Evolutionary conservation across 2,113 vertebrate genomes (phyloP).

Genomic region (Bubalus kerabau): DNA sequence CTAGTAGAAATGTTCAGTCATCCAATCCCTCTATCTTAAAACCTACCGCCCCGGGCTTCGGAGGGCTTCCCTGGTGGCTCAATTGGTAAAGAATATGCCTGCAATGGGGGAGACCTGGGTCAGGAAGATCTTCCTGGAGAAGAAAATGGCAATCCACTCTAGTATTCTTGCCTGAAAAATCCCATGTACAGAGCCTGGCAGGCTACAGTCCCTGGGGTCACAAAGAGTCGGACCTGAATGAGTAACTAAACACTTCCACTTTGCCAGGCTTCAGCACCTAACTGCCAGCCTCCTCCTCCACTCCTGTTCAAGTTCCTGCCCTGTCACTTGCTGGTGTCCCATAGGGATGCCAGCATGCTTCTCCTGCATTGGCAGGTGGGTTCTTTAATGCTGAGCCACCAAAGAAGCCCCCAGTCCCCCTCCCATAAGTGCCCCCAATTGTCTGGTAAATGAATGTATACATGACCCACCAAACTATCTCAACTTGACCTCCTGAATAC

Average conservation of each 20-base stretch:
- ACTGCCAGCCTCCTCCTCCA: background rate
- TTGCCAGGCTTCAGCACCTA: background rate
- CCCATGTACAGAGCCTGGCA: background rate
- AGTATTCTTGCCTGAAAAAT: background rate
- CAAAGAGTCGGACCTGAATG: background rate
- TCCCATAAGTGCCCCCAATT: background rate
- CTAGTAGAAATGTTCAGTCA: background rate
- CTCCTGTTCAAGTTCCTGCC: background rate
- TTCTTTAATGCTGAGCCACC: background rate
- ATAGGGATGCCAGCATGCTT: background rate
- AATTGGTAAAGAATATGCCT: background rate
- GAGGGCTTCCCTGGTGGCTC: background rate
- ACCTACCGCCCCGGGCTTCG: accelerated
- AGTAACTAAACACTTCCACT: background rate
- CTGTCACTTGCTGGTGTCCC: background rate
- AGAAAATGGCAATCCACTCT: background rate
- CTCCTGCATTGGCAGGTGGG: background rate
- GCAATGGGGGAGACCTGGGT: background rate
- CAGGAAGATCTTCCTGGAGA: background rate
- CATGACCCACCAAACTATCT: background rate
- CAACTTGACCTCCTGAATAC: background rate
- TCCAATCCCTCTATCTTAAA: background rate
- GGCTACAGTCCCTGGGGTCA: background rate
- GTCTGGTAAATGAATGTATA: background rate
- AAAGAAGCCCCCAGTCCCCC: background rate